A percentile compares a stretch with the other conserved stretches of the same genome.
Evolutionary conservation across 1,140 invertebrate species (phyloP).

Genomic region (Theocolax elegans): DNA sequence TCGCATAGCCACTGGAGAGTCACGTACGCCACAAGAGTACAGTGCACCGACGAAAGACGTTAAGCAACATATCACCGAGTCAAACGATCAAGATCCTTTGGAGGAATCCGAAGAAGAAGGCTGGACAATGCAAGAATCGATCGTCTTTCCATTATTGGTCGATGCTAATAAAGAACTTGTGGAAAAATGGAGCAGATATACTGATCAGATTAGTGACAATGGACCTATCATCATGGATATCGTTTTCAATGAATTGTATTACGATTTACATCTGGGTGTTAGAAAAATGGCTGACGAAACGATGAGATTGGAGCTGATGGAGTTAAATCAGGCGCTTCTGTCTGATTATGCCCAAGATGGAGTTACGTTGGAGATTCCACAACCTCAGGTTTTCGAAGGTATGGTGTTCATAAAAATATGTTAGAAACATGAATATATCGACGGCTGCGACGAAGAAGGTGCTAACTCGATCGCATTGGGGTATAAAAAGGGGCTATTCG

Average conservation of each 20-base stretch:
- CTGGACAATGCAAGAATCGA: slow-evolving; percentile 55
- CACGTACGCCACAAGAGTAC: slow-evolving; percentile 68
- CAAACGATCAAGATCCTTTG: slow-evolving; percentile 20
- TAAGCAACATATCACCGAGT: slow-evolving; percentile 44
- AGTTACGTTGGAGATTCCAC: not conserved
- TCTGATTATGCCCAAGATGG: slow-evolving; percentile 55
- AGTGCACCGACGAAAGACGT: slow-evolving; percentile 46
- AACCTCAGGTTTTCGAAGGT: not conserved
- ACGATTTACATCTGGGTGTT: slow-evolving; percentile 69
- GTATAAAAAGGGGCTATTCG: too few relatives aligned
- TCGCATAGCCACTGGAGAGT: slow-evolving; percentile 68
- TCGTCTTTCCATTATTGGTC: slow-evolving; percentile 55
- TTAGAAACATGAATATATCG: too few relatives aligned
- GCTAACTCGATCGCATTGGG: too few relatives aligned
- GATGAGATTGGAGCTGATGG: slow-evolving; percentile 70
- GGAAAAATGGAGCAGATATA: slow-evolving; percentile 63
- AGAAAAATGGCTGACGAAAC: slow-evolving; percentile 69
- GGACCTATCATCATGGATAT: slow-evolving; percentile 56
- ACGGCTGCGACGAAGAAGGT: too few relatives aligned
- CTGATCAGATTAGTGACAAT: slow-evolving; percentile 44
- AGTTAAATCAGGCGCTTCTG: slow-evolving; percentile 66
- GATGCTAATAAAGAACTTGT: slow-evolving; percentile 61
- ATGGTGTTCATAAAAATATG: too few relatives aligned
- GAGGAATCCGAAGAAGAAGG: slow-evolving; percentile 26
- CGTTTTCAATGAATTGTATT: slow-evolving; percentile 66